A percentile compares a stretch with the other conserved stretches of the same genome.
Evolutionary conservation across 2,888 invertebrate genomes (phyloP).

Genomic region (Drosophila macrothrix): DNA sequence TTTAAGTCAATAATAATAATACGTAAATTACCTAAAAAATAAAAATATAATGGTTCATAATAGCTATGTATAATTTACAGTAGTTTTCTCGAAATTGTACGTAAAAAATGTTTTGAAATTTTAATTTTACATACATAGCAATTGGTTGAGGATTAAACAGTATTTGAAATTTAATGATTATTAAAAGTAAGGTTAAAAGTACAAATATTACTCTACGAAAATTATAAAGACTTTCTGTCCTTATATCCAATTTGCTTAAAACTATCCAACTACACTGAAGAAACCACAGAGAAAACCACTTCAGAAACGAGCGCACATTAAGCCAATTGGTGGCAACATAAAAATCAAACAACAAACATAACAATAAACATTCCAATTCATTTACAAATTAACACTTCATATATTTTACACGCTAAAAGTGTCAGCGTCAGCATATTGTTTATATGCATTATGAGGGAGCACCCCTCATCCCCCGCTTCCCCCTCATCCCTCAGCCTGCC

Average conservation of each 20-base stretch:
- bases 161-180: not conserved
- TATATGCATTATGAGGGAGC: slow-evolving; percentile 4
- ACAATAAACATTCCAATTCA: slow-evolving; percentile 64
- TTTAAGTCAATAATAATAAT: not conserved
- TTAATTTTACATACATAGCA: not conserved
- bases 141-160: not conserved
- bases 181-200: not conserved
- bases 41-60: not conserved
- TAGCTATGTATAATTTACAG: not conserved
- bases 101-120: too few relatives aligned
- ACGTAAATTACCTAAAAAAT: not conserved
- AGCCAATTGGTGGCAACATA: slow-evolving; percentile 59
- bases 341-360: slow-evolving; percentile 55
- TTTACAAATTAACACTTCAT: slow-evolving; percentile 78
- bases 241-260: not conserved
- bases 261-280: not conserved
- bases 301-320: not conserved
- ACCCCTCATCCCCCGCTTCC: not conserved
- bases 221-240: not conserved
- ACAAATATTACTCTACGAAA: not conserved
- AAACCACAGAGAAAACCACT: not conserved
- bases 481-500: rapidly evolving
- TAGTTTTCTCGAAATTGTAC: not conserved
- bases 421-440: slow-evolving; percentile 31
- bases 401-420: slow-evolving; percentile 64